A percentile compares a stretch with the other conserved stretches of the same genome.
Conservation (phyloP, 2,113 vertebrate species). For the Actenoides lindsayi region DNA sequence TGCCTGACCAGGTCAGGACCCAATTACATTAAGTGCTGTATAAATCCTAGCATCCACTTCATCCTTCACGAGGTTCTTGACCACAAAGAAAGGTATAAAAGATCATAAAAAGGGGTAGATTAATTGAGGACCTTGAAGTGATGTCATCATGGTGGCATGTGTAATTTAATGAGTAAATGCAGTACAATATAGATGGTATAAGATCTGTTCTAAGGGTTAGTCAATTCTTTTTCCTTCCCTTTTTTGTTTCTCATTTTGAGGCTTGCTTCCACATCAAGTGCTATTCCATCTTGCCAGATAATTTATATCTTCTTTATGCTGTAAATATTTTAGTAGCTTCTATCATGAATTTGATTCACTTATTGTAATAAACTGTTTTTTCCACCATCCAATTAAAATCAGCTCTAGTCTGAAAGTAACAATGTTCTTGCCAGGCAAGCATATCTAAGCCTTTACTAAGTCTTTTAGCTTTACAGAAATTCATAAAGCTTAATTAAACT, state of each 20-base stretch:
- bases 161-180: background rate
- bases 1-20: constrained; percentile 8
- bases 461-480: constrained; percentile 14
- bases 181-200: background rate
- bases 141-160: background rate
- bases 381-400: constrained; percentile 12
- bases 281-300: background rate
- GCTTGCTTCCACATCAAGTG: background rate
- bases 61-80: constrained; percentile 21
- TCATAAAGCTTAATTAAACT: constrained; percentile 38
- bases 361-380: constrained; percentile 21
- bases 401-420: background rate
- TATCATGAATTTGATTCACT: constrained; percentile 3
- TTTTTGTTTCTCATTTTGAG: background rate
- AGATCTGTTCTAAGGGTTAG: background rate
- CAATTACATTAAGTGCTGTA: constrained; percentile 47
- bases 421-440: background rate
- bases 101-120: constrained; percentile 14
- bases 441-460: constrained; percentile 28
- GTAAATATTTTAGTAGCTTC: constrained; percentile 54
- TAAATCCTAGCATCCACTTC: constrained; percentile 56
- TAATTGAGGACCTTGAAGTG: background rate
- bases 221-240: background rate
- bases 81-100: constrained; percentile 36
- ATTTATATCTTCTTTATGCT: constrained; percentile 17